Base-by-base conservation (phyloP, 1,140 invertebrate genomes). In the Halesus radiatus region DNA sequence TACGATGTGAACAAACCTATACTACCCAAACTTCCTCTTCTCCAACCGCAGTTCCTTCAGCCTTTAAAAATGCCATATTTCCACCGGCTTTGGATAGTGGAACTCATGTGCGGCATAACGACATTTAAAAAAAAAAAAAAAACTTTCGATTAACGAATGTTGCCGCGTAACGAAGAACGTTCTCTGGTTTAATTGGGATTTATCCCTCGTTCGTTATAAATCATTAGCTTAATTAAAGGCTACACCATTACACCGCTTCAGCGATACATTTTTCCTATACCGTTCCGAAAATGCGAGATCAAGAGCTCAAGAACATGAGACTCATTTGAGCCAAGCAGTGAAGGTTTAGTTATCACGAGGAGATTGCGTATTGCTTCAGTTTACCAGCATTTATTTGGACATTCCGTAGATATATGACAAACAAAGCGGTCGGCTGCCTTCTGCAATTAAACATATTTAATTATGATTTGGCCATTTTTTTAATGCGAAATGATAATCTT, bases 231-330 rank as follows among this genome's bases (percentile, higher is more conserved):
- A 58, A 37, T 58, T 60, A 60, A 45, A 37, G 15, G 45, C 50
- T 73, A 37, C 68, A 26, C 60, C 54, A 74, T 76, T 80, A 80
- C 78, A 74, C 78, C 52, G 66, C 26, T 45, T 66, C 74, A 32
- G 23, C 37, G 37, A 53, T 54, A 53, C 53, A 73, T 73, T 73
- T 73, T 54, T 76, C 66, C 52, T 66, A 37, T 53, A 68, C 22
- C 76, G 18, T 20, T 18, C 50, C 20, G 26, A 53, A 73, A 64
- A 73, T 60, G 53, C 70, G n/a, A 45, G 66, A 62, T 73, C 53
- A 73, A 32, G 56, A 52, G 70, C 53, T 53, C 45, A 52, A 73
- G 66, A 56, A 70, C 23, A 3, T 45, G 7, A 7, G 23, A 32
- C 78, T 73, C 68, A 62, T 79, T 53, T 45, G 77, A 68, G 56